Base-by-base conservation (phyloP, 1,140 invertebrate species). In the Sitodiplosis mosellana region DNA sequence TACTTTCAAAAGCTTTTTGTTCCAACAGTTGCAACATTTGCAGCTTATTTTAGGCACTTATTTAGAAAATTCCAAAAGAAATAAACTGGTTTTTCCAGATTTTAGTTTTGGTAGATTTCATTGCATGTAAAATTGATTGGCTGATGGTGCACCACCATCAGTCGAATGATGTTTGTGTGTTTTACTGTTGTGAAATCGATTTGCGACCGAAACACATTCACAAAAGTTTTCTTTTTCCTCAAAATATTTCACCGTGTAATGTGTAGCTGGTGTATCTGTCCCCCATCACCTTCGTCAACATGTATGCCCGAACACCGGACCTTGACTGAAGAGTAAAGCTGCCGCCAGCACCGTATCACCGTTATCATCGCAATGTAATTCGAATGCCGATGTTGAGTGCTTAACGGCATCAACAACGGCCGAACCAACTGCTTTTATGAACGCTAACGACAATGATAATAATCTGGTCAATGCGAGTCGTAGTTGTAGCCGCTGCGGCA, bases 231-330 rank as follows among this genome's bases (percentile, higher is more conserved):
- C 41, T 27, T 27, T 27, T 27, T 27, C 27, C 10, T 3, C 27
- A 5, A 10, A 3, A 27, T 27, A 27, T 27, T 27, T n/a, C n/a
- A 10, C 27, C 27, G 27, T 5, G 3, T 27, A 10, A 27, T 27
- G 27, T 45, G 15, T 33, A 33, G 64, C 53, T 59, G 61, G 52
- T 64, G 61, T 55, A 57, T 64, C 59, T 64, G 61, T 50, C 60
- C 62, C 61, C 61, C 62, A 64, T 64, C 62, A 63, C 61, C 61
- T 57, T 64, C 62, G 61, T 64, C 62, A 64, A 60, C 62, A 59
- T 63, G 58, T 56, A 64, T 64, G 59, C 61, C 62, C 55, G 61
- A 64, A 55, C 61, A 64, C 54, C 60, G 61, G 60, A 59, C 62
- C 62, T 61, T 64, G 62, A 64, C 62, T 64, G 62, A 64, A 62